phyloP scores from a whole-genome alignment of 2,113 vertebrate genomes.

The Platichthys flesus region DNA sequence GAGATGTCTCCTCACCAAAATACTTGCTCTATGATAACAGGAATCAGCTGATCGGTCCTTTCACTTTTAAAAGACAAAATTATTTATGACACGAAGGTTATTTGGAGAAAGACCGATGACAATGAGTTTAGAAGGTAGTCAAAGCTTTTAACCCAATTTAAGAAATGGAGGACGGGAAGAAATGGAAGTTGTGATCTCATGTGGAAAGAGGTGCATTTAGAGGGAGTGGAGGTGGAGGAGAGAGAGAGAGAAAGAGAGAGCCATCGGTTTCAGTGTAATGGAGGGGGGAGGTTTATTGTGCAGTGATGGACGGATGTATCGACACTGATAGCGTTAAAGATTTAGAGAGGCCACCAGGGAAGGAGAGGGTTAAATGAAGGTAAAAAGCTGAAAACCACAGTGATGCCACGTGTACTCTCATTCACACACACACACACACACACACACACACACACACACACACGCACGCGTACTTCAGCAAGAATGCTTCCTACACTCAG shows the following conservation, averaged over 20 bases:
- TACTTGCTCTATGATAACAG: background rate
- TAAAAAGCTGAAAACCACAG: constrained; percentile 31
- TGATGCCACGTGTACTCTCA: background rate
- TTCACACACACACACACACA: constrained; percentile 40
- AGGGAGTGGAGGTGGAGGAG: background rate
- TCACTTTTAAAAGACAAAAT: background rate
- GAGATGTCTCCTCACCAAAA: background rate
- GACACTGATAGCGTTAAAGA: constrained; percentile 15
- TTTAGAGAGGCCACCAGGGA: constrained; percentile 35
- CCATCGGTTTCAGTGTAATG: background rate
- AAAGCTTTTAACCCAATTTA: background rate
- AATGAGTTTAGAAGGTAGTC: background rate
- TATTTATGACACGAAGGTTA: background rate
- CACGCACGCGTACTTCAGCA: constrained; percentile 44
- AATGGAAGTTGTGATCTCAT: background rate
- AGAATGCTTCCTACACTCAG: constrained; percentile 51
- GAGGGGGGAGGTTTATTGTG: background rate
- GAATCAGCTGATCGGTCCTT: background rate
- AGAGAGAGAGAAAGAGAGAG: background rate
- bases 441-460: constrained; percentile 35
- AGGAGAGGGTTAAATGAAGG: constrained; percentile 42
- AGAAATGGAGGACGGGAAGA: background rate
- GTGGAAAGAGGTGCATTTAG: background rate
- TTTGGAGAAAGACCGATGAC: constrained; percentile 1
- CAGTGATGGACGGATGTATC: constrained; percentile 27